Base-by-base conservation (phyloP, 1,140 invertebrate species). In the Drosophila micromelanica region DNA sequence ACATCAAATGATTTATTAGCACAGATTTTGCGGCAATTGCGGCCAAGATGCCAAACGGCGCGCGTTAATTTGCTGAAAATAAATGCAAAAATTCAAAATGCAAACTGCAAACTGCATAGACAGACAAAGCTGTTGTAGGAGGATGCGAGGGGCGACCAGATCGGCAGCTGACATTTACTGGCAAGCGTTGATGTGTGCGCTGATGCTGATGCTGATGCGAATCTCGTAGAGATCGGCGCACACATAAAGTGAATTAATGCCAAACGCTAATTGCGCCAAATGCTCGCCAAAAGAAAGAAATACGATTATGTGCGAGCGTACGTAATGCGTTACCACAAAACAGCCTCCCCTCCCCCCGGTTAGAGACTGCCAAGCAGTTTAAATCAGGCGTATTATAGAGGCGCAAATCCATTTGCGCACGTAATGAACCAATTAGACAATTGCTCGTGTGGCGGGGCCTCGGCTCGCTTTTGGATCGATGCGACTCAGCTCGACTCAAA, bases 391-490 rank as follows among this genome's bases (percentile, higher is more conserved):
- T 70, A 45, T 82, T 86, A 87, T 82, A 76, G 78, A 87, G 82
- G 82, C 82, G 84, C 84, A 87, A 87, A 87, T 82, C 82, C 82
- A 87, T 87, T 87, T 87, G 78, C 63, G 82, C 82, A 73, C 82
- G 84, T 87, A 87, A 87, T 87, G 82, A 87, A 87, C 82, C 82
- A 87, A 89, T 87, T 87, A 87, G 79, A 69, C 63, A 87, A 87
- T 78, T 81, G 60, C 68, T n/a, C n/a, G 40, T 32, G 17, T 55
- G 54, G 43, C 8, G 11, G 15, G 27, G 27, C 27, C 27, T 27
- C 27, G 27, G 27, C 27, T 6, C 5, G 27, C 27, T 27, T 27
- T 6, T 0, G 5, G 27, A 15, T 38, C 37, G 37, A 12, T 30
- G 46, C 46, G 20, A 38, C n/a, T 40, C 52, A 57, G 17, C 30